These are phyloP conservation scores for Montipora cactus DNA, from an alignment of 64 coral and sea anemone genomes.

Conservation along the genomic window DNA sequence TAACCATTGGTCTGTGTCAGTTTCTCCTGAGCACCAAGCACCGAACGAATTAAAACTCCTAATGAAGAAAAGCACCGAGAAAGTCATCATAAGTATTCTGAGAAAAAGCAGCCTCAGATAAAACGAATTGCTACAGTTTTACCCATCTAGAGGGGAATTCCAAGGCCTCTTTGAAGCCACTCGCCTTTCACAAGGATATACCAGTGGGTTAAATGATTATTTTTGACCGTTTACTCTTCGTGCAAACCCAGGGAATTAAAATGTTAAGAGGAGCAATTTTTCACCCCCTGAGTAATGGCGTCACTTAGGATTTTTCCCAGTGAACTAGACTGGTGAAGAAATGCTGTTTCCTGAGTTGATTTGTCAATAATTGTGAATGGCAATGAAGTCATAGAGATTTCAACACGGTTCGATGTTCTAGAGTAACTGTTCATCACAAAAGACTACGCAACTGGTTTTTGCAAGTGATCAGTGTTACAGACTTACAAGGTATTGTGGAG, in stretches of 20 bases:
- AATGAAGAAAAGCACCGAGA: not conserved
- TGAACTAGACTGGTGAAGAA: not conserved
- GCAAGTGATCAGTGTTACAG: too few relatives aligned
- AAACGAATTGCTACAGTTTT: too few relatives aligned
- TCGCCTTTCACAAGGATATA: too few relatives aligned
- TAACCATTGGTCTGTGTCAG: slow-evolving; percentile 69
- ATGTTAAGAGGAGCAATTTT: not conserved
- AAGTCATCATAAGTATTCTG: too few relatives aligned
- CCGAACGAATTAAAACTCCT: slow-evolving; percentile 63
- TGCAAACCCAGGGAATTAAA: not conserved
- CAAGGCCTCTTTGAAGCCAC: too few relatives aligned
- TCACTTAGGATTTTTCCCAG: not conserved
- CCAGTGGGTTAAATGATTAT: too few relatives aligned
- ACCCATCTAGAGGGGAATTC: too few relatives aligned
- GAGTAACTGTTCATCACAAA: too few relatives aligned
- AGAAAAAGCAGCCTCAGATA: too few relatives aligned
- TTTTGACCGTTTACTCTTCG: too few relatives aligned
- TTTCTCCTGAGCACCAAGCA: slow-evolving; percentile 72
- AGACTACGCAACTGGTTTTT: not conserved
- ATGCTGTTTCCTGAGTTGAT: not conserved
- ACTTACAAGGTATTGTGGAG: slow-evolving; percentile 57
- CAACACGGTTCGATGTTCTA: not conserved
- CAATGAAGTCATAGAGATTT: not conserved
- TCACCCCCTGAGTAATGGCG: not conserved
- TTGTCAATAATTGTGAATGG: too few relatives aligned